Base-by-base conservation (phyloP, 2,113 vertebrate genomes). In the Tympanuchus pallidicinctus region DNA sequence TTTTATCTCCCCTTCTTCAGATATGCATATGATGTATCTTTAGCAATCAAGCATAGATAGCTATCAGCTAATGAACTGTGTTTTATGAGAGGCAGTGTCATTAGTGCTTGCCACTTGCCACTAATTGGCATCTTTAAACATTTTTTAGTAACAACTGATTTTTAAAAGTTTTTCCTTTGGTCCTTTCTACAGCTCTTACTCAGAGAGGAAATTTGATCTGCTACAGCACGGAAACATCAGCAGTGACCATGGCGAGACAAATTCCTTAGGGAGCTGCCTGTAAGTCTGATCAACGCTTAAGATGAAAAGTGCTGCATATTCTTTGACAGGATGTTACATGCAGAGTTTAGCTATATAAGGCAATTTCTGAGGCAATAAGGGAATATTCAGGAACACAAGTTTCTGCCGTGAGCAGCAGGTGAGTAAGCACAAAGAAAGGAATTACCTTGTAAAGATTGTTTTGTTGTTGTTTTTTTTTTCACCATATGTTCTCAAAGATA, bases 231-330 rank as follows among this genome's bases (percentile, higher is more conserved):
- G 95, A 96, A 94, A 72, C 82, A 63, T 93, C 91, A 94, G 71
- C 0, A 0, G 72, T 83, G 79, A 63, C 77, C 73, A 91, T 22
- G 21, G 42, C 12, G 32, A 86, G 90, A 94, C 88, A 74, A 84
- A 95, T 86, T 94, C 96, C 93, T 81, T 75, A 86, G 94, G 88
- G 88, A 96, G 18, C 65, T 94, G 85, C 73, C 59, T 90, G 96
- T 97, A 94, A 95, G 96, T 95, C 79, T 78, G 80, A 87, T 69
- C 82, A 94, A 83, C 76, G 50, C 86, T 81, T 88, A 81, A 88
- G 95, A 94, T 92, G 91, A 94, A 91, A 96, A 91, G 91, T 91
- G 87, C 75, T 88, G 30, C 72, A 10, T 94, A 83, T 92, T 88
- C 73, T 83, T 88, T 88, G 73, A 27, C 91, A 95, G 91, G 95